Base-by-base conservation (phyloP, 2,797 vertebrate genomes). In the Myotis planiceps region DNA sequence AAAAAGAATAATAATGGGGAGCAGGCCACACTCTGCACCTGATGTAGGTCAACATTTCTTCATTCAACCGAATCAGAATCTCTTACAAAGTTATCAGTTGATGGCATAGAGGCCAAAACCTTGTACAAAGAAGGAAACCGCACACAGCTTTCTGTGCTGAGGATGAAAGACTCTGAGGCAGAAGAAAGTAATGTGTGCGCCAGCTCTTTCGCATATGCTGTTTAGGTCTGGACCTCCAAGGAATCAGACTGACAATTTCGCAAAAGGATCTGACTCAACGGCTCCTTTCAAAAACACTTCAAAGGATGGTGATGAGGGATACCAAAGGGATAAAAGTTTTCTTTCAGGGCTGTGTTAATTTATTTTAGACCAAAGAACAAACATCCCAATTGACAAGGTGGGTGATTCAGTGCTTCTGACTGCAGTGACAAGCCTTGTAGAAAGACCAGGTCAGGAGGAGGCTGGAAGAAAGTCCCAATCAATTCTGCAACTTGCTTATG, bases 291-390 rank as follows among this genome's bases (percentile, higher is more conserved):
- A 91, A 96, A 88, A 32, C 23, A 65, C 83, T 90, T 96, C 88
- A 93, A 93, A 96, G 74, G 42, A 32, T 39, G 55, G 66, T 34
- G 45, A 88, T 90, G 87, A 97, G 82, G 53, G 74, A 94, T 49
- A 88, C 51, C 58, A 72, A 80, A 66, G 65, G 87, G 81, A 76
- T 93, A 92, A 88, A 95, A 92, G 34, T 14, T 85, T 96, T 90
- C 92, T 94, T 96, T 96, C 87, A 49, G 76, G 49, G 3, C 58
- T 93, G 51, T 58, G 65, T 94, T 97, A 92, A 94, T 96, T 94
- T 95, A 95, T 88, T 90, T 93, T 92, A 97, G 79, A 83, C 53
- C 74, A 93, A 92, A 97, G 95, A 94, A 88, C 92, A 96, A 83
- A 85, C 78, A 92, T 87, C 85, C 90, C 93, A 18, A 66, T 32